A percentile compares a stretch with the other conserved stretches of the same genome.
These are phyloP conservation scores for Phainopepla nitens DNA, from an alignment of 2,113 vertebrate species.

Conservation along the genomic window DNA sequence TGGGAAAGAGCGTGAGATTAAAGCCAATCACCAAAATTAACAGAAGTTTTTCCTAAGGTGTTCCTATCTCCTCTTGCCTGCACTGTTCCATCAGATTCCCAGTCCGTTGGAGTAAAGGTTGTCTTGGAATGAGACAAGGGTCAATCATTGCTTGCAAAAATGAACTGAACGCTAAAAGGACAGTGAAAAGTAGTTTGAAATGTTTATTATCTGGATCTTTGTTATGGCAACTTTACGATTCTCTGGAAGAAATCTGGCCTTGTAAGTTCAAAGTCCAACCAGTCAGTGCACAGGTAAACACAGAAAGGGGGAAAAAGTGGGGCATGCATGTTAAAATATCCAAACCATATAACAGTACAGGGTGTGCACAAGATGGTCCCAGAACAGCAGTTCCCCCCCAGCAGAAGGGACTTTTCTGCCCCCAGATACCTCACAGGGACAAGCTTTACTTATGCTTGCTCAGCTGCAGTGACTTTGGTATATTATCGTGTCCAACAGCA, in stretches of 20 bases:
- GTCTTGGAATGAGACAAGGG: background rate
- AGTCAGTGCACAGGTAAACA: background rate
- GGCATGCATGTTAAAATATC: background rate
- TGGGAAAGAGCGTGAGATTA: background rate
- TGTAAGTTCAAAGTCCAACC: background rate
- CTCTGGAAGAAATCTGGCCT: background rate
- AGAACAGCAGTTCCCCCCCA: background rate
- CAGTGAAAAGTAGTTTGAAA: background rate
- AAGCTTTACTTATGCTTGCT: background rate
- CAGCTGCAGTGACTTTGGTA: background rate
- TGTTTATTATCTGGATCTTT: background rate
- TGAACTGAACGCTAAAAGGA: background rate
- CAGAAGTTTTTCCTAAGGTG: background rate
- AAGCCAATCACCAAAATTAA: background rate
- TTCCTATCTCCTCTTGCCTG: background rate
- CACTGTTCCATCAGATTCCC: background rate
- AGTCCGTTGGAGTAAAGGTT: background rate
- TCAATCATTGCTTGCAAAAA: background rate
- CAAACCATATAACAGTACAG: background rate
- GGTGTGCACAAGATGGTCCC: background rate
- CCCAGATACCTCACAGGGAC: background rate
- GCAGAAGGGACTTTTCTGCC: background rate
- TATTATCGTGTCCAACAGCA: background rate
- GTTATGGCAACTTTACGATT: rapidly evolving
- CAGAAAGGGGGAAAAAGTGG: background rate